A percentile compares a stretch with the other conserved stretches of the same genome.
phyloP scores from a whole-genome alignment of 2,888 invertebrate genomes.

The Oegoconia quadripuncta region DNA sequence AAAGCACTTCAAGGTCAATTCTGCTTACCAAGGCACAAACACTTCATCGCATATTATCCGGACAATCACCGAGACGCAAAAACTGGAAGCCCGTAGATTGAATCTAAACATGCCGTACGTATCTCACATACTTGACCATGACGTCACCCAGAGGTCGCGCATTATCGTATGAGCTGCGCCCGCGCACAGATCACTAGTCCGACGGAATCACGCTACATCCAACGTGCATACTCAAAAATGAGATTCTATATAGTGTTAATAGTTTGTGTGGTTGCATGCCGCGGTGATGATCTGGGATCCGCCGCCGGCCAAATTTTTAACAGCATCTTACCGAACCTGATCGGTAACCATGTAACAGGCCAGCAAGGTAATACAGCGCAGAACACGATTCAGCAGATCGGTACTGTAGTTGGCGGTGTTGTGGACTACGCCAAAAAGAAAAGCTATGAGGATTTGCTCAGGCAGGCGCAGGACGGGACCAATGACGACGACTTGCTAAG shows the following conservation, averaged over 20 bases:
- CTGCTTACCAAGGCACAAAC: slow-evolving; percentile 37
- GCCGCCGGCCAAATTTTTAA: slow-evolving; percentile 72
- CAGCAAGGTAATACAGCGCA: slow-evolving; percentile 62
- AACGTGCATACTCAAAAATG: slow-evolving; percentile 57
- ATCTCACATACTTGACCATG: slow-evolving; percentile 39
- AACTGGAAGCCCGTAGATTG: slow-evolving; percentile 54
- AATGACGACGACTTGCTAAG: slow-evolving; percentile 83
- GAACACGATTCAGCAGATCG: slow-evolving; percentile 64
- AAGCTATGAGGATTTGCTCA: slow-evolving; percentile 65
- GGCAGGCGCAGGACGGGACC: slow-evolving; percentile 71
- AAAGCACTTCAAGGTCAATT: slow-evolving; percentile 47
- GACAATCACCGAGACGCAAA: slow-evolving; percentile 49
- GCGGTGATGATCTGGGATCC: slow-evolving; percentile 59
- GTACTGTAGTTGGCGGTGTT: slow-evolving; percentile 70
- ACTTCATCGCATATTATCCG: slow-evolving; percentile 33
- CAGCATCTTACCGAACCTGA: slow-evolving; percentile 62
- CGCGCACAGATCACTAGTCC: slow-evolving; percentile 68
- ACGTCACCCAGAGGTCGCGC: slow-evolving; percentile 71
- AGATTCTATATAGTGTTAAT: slow-evolving; percentile 49
- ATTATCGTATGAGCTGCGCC: slow-evolving; percentile 48
- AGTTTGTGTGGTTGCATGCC: slow-evolving; percentile 43
- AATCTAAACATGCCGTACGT: slow-evolving; percentile 58
- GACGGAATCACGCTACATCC: slow-evolving; percentile 54
- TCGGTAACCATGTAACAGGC: slow-evolving; percentile 55
- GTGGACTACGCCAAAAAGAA: slow-evolving; percentile 72